These are phyloP conservation scores for Cephus pygmeus DNA, from an alignment of 2,888 invertebrate genomes.

Conservation along the genomic window DNA sequence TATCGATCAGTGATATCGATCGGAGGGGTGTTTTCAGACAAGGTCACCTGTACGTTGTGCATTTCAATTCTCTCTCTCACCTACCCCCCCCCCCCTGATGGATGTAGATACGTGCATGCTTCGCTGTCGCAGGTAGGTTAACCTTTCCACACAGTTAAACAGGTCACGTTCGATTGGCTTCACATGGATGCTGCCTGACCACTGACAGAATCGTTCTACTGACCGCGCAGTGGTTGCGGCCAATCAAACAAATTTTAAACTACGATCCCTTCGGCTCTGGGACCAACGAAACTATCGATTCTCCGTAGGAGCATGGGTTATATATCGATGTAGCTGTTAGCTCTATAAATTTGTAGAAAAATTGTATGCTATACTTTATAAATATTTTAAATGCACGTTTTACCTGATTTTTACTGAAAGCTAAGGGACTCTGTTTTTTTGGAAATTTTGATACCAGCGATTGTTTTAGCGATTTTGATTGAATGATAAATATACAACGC, in stretches of 20 bases:
- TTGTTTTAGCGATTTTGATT: not conserved
- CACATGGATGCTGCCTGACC: slow-evolving; percentile 35
- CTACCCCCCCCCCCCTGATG: not conserved
- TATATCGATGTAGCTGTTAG: not conserved
- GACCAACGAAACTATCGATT: not conserved
- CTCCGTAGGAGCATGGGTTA: not conserved
- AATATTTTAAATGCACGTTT: not conserved
- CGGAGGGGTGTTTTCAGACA: not conserved
- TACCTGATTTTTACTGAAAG: not conserved
- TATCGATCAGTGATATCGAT: not conserved
- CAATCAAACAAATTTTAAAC: not conserved
- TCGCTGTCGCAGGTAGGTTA: slow-evolving; percentile 1
- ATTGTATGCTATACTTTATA: not conserved
- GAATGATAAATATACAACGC: not conserved
- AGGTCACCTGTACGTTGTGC: not conserved
- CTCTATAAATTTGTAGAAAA: not conserved
- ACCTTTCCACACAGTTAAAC: slow-evolving; percentile 7
- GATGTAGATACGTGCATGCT: not conserved
- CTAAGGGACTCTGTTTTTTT: not conserved
- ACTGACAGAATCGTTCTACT: slow-evolving; percentile 46
- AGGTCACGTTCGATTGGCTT: slow-evolving; percentile 8
- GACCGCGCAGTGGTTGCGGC: slow-evolving; percentile 24
- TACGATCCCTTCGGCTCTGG: not conserved
- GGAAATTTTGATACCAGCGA: not conserved
- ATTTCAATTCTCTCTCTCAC: not conserved